Evolutionary conservation across 2,888 invertebrate species (phyloP), one percentile per base, ranked within the genome.

Genomic region (Trissolcus brochymenae): DNA sequence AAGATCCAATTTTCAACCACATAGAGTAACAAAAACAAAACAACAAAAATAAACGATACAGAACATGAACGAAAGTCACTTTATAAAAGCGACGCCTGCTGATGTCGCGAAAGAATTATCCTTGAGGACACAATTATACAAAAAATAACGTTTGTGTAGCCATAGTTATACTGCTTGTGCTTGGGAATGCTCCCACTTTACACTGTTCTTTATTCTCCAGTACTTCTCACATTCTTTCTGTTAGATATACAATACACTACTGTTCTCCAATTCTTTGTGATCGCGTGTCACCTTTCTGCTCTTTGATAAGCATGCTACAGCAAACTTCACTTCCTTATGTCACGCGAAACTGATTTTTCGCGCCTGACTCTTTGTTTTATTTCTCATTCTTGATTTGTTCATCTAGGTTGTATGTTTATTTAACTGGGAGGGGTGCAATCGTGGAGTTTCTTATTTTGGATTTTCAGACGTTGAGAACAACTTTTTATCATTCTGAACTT

Each of bases 71-170:
- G 6, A n/a, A 46, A 3, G 46, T 1, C n/a, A 67, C 57, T 68
- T 59, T 49, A 62, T 68, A 59, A 55, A 59, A 64, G 49, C 51
- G 46, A 73, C 55, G 50, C 17, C 50, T 66, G 60, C 54, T 19
- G 21, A 35, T 35, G 35, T 35, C 35, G 35, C 25, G 25, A 2
- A 21, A 25, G 25, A 35, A 35, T 2, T 35, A 35, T 35, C 7
- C 35, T 83, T 80, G 84, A 83, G 87, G 87, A 87, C 87, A 86
- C 86, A 86, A 87, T 87, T 86, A 86, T 87, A 86, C 86, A 70
- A 70, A 6, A 82, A 82, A 71, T 82, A 81, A 78, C 80, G 61
- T 82, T 82, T 79, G 64, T 80, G 70, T 77, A 75, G 16, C 74
- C 67, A 71, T 78, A 76, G 74, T 75, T 62, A 46, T 35, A 54